phyloP scores from a whole-genome alignment of 2,888 invertebrate species.

The Operophtera brumata region DNA sequence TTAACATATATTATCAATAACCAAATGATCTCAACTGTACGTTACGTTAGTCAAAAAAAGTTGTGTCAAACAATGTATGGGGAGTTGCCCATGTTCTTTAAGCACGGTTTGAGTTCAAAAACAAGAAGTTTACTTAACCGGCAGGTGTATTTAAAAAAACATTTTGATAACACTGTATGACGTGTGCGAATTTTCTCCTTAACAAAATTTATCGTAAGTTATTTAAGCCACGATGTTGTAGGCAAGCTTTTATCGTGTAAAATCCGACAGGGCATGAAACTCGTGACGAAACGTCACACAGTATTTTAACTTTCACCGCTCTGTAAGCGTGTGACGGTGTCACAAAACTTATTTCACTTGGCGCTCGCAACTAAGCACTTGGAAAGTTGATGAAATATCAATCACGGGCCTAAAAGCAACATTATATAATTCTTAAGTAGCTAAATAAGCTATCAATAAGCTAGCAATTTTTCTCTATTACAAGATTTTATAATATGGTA shows the following conservation, averaged over 20 bases:
- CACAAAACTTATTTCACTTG: constrained; percentile 29
- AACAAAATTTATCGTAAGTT: constrained; percentile 4
- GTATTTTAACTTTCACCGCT: constrained; percentile 31
- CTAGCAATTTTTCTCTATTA: too few species aligned
- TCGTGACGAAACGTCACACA: constrained; percentile 28
- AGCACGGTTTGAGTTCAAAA: too few species aligned
- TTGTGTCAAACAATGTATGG: too few species aligned
- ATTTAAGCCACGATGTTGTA: constrained; percentile 10
- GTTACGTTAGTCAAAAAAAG: too few species aligned
- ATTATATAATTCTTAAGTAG: too few species aligned
- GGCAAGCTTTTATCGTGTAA: constrained; percentile 26
- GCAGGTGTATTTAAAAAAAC: not conserved
- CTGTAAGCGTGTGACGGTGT: constrained; percentile 27
- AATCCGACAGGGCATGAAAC: constrained; percentile 24
- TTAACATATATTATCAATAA: too few species aligned
- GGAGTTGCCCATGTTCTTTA: too few species aligned
- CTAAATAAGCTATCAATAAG: too few species aligned
- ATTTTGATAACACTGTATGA: not conserved
- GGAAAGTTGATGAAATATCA: constrained; percentile 17
- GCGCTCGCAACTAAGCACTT: constrained; percentile 26
- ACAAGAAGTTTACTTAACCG: not conserved
- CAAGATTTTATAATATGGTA: too few species aligned
- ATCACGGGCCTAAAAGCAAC: not conserved
- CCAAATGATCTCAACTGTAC: too few species aligned
- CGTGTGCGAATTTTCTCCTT: not conserved